Percentiles rank a stretch among this genome's conserved stretches.
phyloP scores from a whole-genome alignment of 2,797 vertebrate genomes.

The Poeciliopsis gracilis region DNA sequence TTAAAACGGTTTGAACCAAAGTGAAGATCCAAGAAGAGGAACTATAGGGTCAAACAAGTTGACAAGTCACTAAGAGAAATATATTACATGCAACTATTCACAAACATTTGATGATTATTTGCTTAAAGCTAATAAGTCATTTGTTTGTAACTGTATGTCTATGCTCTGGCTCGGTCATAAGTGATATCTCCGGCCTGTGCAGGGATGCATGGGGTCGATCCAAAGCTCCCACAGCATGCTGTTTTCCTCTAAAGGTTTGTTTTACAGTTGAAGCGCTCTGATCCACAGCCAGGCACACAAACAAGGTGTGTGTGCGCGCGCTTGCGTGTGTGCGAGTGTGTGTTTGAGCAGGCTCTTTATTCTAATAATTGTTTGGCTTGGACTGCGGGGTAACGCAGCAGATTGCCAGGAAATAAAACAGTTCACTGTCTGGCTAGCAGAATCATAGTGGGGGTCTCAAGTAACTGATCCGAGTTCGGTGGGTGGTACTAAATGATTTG shows the following conservation, averaged over 20 bases:
- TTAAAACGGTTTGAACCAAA: not conserved
- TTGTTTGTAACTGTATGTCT: conserved; percentile 1
- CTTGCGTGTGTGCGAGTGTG: conserved; percentile 20
- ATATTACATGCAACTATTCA: not conserved
- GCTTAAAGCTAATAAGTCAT: not conserved
- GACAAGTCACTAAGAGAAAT: not conserved
- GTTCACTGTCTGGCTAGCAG: conserved; percentile 43
- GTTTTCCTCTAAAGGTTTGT: conserved; percentile 44
- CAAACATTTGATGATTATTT: not conserved
- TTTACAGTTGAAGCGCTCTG: conserved; percentile 54
- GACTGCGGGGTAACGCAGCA: conserved; percentile 47
- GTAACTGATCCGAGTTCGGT: conserved; percentile 68
- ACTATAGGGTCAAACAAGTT: not conserved
- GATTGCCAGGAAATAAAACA: conserved; percentile 58
- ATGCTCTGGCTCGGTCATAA: not conserved
- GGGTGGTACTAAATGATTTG: conserved; percentile 55
- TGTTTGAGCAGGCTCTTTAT: conserved; percentile 35
- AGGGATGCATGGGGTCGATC: conserved; percentile 45
- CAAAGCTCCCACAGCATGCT: conserved; percentile 54
- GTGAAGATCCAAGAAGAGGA: not conserved
- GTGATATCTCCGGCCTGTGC: conserved; percentile 47
- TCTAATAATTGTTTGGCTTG: conserved; percentile 70
- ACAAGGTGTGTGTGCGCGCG: conserved; percentile 22
- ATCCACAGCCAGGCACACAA: conserved; percentile 64
- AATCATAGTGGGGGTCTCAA: conserved; percentile 52